Conservation (phyloP, 2,113 vertebrate species). For the Bambusicola thoracicus region DNA sequence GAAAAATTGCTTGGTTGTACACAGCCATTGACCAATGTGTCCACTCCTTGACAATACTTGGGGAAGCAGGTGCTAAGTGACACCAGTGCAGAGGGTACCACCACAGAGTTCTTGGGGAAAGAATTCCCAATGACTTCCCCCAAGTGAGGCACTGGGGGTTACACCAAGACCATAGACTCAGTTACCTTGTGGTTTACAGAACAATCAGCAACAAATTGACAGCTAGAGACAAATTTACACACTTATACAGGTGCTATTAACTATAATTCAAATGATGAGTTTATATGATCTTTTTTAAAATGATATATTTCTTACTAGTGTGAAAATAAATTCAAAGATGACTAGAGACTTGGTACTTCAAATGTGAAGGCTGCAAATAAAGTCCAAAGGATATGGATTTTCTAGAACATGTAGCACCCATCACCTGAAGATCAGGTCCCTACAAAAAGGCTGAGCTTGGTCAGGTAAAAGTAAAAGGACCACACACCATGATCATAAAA, state of each 20-base stretch:
- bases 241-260: neutral
- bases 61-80: neutral
- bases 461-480: neutral
- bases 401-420: neutral
- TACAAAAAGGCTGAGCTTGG: neutral
- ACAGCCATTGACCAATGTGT: accelerated
- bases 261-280: neutral
- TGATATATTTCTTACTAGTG: neutral
- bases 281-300: neutral
- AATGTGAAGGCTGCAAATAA: neutral
- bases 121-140: neutral
- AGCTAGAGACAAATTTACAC: neutral
- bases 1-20: neutral
- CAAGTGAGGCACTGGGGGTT: neutral
- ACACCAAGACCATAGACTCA: accelerated
- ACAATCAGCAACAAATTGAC: neutral
- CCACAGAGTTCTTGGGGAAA: accelerated
- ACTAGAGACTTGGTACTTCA: neutral
- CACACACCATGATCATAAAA: too few species aligned
- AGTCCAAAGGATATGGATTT: neutral
- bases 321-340: neutral
- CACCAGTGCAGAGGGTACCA: neutral
- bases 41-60: neutral
- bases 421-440: neutral
- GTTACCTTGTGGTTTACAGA: accelerated